A percentile compares a stretch with the other conserved stretches of the same genome.
These are phyloP conservation scores for Homarus americanus DNA, from an alignment of 1,140 invertebrate genomes.

Conservation along the genomic window DNA sequence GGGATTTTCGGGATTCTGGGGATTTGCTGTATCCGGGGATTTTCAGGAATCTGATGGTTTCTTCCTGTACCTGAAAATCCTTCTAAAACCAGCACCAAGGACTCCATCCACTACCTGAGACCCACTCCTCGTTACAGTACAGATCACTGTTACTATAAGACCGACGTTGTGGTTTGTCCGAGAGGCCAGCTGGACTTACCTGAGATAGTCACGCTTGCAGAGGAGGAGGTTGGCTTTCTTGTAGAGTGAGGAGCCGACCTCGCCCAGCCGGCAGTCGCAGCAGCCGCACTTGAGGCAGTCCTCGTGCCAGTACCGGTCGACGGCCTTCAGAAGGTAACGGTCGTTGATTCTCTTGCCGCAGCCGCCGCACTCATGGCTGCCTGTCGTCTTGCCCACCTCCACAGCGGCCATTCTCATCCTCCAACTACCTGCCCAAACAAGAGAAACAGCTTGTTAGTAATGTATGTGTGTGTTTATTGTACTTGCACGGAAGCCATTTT, in stretches of 20 bases:
- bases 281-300: constrained; percentile 96
- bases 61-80: too few relatives aligned
- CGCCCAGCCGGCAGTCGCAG: constrained; percentile 93
- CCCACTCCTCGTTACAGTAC: too few relatives aligned
- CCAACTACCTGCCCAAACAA: constrained; percentile 34
- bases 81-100: too few relatives aligned
- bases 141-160: too few relatives aligned
- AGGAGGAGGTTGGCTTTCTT: constrained; percentile 95
- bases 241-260: constrained; percentile 94
- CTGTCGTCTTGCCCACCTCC: constrained; percentile 70
- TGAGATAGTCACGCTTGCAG: constrained; percentile 95
- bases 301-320: constrained; percentile 93
- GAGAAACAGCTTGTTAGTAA: neutral
- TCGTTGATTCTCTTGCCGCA: constrained; percentile 81
- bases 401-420: constrained; percentile 74
- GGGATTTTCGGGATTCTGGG: too few relatives aligned
- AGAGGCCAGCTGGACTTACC: constrained; percentile 82
- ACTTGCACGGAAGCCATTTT: too few relatives aligned
- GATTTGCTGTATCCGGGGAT: too few relatives aligned
- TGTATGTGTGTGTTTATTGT: too few relatives aligned
- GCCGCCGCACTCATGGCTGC: constrained; percentile 78
- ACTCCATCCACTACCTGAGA: too few relatives aligned
- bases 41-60: too few relatives aligned
- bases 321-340: constrained; percentile 76
- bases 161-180: too few relatives aligned